Base-by-base conservation (phyloP, 2,888 invertebrate species). In the Lasioglossum lativentre region DNA sequence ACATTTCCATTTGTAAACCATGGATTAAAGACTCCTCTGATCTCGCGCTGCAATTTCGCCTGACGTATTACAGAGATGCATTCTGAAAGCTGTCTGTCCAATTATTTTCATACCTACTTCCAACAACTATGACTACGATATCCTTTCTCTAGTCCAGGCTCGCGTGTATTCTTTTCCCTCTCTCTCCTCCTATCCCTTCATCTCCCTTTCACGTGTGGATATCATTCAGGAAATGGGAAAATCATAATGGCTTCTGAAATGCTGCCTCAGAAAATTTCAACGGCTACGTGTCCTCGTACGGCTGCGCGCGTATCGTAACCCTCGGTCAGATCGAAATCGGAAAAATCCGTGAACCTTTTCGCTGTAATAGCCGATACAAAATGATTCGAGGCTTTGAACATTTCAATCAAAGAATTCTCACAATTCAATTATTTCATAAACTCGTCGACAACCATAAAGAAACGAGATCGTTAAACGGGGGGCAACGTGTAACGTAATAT, bases 81-180 rank as follows among this genome's bases (percentile, higher is more conserved):
- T 70, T 56, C 56, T 38, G 70, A 66, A 63, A 76, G 47, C 63
- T 56, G 75, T 79, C 76, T 75, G 80, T 73, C 76, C 89, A 87
- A 89, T 89, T 89, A 89, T 89, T 86, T 86, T 84, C 80, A 38
- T 87, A 86, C 86, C 79, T 86, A 86, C 87, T 79, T 87, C 75
- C 66, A 68, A 71, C 76, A 75, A 47, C 81, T 71, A 71, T n/a
- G 52, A 63, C 80, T 70, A 56, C 78, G 68, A 68, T n/a, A n/a
- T 73, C 68, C 59, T 14, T 68, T 38, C 70, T 76, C 78, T 68
- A 59, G 45, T 47, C 23, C 40, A 30, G 19, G 42, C 68, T n/a
- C 79, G 34, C 73, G 56, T 59, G 79, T 38, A 38, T 63, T 75
- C 68, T 72, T 81, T 78, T 47, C 40, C 56, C 59, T 23, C 19